Base-by-base conservation (phyloP, 2,888 invertebrate genomes). In the Julus scandinavius region DNA sequence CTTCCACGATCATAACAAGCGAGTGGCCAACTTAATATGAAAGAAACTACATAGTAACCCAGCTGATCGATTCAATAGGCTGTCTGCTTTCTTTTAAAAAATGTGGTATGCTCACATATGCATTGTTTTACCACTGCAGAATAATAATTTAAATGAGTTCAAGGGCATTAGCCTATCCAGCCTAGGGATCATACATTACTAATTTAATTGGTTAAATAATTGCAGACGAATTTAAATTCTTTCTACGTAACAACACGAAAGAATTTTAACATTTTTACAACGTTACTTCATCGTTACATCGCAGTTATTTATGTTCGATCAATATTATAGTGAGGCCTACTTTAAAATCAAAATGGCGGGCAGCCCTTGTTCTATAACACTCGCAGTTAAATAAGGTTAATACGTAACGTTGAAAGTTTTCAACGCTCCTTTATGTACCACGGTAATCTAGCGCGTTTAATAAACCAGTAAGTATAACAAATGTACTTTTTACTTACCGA, bases 331-430 rank as follows among this genome's bases (percentile, higher is more conserved):
- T 2, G 63, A 63, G 63, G 63, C 17, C n/a, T 63, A 63, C 63
- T 63, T 63, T 63, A 63, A 63, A 63, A 63, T 63, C 63, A 63
- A 63, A 63, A 63, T 63, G 63, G 63, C 63, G 63, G 63, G 63
- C 63, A 63, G 63, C 63, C 63, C 63, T 63, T 63, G 63, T 63
- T 63, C 63, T n/a, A 20, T 17, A 63, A 7, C 63, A 63, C 63
- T 63, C 63, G n/a, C 63, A 7, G n/a, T 63, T 63, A n/a, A 63
- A 63, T 54, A 17, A n/a, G 6, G 20, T 63, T n/a, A n/a, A n/a
- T 7, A n/a, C 6, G n/a, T 20, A 6, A 63, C 20, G 20, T 63
- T n/a, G n/a, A 2, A 63, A 63, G 20, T 63, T 63, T 20, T 63
- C 63, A 4, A 7, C 7, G 63, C 15, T 63, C 63, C 4, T n/a